A percentile compares a stretch with the other conserved stretches of the same genome.
These are phyloP conservation scores for Falcaria lacertinaria DNA, from an alignment of 2,888 invertebrate genomes.

Conservation along the genomic window DNA sequence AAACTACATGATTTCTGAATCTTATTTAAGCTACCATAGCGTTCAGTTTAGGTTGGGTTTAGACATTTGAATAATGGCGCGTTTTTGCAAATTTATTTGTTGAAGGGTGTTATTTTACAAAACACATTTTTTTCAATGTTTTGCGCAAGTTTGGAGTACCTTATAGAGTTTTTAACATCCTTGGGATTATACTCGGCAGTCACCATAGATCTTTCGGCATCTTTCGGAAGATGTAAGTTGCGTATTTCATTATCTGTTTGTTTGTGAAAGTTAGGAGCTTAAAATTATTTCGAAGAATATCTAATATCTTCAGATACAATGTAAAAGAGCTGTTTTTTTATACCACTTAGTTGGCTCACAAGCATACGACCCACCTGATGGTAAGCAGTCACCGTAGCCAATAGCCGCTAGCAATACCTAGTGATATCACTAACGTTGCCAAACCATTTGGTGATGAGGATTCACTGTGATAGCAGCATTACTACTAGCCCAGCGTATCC, in stretches of 20 bases:
- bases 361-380: too few relatives aligned
- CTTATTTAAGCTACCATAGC: background rate
- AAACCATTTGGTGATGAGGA: too few relatives aligned
- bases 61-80: background rate
- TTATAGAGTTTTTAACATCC: too few relatives aligned
- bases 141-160: conserved; percentile 40
- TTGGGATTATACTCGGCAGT: too few relatives aligned
- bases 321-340: background rate
- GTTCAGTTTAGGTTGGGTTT: background rate
- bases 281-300: too few relatives aligned
- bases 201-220: background rate
- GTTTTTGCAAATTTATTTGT: background rate
- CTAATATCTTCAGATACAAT: background rate
- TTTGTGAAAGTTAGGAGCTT: background rate
- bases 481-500: too few relatives aligned
- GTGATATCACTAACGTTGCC: too few relatives aligned
- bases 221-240: background rate
- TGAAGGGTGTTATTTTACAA: conserved; percentile 40
- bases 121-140: conserved; percentile 32
- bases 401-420: too few relatives aligned
- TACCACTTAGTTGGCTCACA: too few relatives aligned
- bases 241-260: background rate
- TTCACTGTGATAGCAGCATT: too few relatives aligned
- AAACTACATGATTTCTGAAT: background rate
- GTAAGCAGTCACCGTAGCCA: too few relatives aligned